Percentiles rank a stretch among this genome's conserved stretches.
phyloP scores from a whole-genome alignment of 2,888 invertebrate genomes.

The Volucella zonaria region DNA sequence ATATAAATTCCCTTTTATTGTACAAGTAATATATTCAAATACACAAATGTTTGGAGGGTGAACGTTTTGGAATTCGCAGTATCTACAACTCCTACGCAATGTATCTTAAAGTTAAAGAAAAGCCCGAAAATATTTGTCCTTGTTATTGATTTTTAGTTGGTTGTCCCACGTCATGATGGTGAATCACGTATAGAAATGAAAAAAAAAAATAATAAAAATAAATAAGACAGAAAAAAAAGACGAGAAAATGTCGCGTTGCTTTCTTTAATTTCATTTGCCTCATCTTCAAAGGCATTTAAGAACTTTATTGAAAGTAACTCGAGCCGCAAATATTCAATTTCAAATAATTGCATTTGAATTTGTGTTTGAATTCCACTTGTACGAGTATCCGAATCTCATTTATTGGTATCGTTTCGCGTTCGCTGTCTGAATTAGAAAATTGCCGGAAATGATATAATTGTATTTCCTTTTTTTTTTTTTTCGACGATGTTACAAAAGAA shows the following conservation, averaged over 20 bases:
- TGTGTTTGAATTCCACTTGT: constrained; percentile 46
- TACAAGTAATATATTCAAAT: constrained; percentile 64
- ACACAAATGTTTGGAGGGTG: constrained; percentile 66
- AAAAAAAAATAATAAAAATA: no score
- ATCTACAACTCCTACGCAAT: constrained; percentile 52
- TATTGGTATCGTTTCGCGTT: constrained; percentile 9
- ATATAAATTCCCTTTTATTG: constrained; percentile 30
- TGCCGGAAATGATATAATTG: no score
- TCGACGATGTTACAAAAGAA: no score
- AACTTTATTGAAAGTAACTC: constrained; percentile 62
- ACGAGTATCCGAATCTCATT: no score
- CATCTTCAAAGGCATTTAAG: constrained; percentile 70
- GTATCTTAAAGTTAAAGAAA: constrained; percentile 65
- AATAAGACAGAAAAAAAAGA: constrained; percentile 13
- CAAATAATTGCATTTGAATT: constrained; percentile 71
- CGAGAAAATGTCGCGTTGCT: constrained; percentile 15
- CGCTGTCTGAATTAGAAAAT: no score
- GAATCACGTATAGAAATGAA: constrained; percentile 69
- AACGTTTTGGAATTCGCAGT: constrained; percentile 63
- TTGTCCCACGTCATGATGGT: constrained; percentile 18
- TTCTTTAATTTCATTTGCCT: constrained; percentile 52
- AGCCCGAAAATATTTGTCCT: constrained; percentile 47
- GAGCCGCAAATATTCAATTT: constrained; percentile 74
- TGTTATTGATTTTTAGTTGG: constrained; percentile 57
- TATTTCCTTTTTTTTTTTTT: no score